phyloP scores from a whole-genome alignment of 2,797 vertebrate species.

The Amblyopsis hoosieri region DNA sequence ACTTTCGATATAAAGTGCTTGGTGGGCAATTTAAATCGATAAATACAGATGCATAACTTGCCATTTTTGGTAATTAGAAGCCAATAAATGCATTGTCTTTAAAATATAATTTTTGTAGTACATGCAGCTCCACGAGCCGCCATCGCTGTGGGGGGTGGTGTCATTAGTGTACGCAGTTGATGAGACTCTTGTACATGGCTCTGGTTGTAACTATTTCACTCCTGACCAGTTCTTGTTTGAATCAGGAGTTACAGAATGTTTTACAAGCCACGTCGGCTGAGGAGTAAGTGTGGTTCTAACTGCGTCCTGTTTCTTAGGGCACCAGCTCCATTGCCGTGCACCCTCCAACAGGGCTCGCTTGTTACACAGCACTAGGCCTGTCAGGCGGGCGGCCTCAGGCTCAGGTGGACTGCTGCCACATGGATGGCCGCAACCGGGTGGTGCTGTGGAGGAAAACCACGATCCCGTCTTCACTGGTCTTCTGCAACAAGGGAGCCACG shows the following conservation, averaged over 20 bases:
- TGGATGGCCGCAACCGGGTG: constrained; percentile 82
- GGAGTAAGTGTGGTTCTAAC: background rate
- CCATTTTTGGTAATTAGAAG: no score
- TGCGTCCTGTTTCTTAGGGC: constrained; percentile 14
- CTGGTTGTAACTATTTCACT: no score
- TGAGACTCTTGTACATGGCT: no score
- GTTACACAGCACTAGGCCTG: constrained; percentile 73
- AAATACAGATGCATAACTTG: no score
- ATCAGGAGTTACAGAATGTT: background rate
- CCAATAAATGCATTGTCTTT: no score
- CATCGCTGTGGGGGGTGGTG: background rate
- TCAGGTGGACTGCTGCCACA: constrained; percentile 81
- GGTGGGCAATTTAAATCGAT: no score
- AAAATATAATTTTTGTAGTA: no score
- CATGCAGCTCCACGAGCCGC: no score
- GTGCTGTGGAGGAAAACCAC: constrained; percentile 78
- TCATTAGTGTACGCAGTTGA: no score
- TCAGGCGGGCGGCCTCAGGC: background rate
- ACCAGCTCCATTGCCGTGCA: constrained; percentile 80
- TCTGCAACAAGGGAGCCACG: constrained; percentile 70
- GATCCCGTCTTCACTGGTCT: constrained; percentile 79
- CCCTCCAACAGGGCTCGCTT: constrained; percentile 79
- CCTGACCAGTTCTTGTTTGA: no score
- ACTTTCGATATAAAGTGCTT: no score
- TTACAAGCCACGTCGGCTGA: background rate